These are phyloP conservation scores for Radopholus similis DNA, from an alignment of 1,140 invertebrate genomes.

Conservation along the genomic window DNA sequence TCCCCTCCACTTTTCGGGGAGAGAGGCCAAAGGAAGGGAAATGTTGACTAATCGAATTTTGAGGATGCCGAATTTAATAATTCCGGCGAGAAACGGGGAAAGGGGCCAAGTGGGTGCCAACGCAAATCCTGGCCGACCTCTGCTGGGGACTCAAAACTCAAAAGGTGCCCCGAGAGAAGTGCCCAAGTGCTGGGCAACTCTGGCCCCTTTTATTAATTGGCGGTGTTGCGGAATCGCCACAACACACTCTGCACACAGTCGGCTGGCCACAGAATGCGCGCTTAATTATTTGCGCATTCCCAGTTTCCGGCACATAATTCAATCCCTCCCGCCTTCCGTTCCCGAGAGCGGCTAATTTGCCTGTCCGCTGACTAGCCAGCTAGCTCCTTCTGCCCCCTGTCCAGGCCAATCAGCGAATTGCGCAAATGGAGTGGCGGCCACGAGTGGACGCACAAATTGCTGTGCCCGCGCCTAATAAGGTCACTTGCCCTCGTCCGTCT, in stretches of 20 bases:
- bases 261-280: too few species aligned
- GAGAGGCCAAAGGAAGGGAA: neutral
- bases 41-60: neutral
- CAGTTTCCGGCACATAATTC: neutral
- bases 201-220: neutral
- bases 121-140: neutral
- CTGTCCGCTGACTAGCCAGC: neutral
- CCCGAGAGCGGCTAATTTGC: neutral
- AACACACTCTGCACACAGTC: too few species aligned
- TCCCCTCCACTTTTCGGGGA: too few species aligned
- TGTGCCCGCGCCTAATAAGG: neutral
- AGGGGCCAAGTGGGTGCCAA: neutral
- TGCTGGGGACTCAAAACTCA: neutral
- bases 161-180: neutral
- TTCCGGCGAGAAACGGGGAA: neutral
- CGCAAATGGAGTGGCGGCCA: slow-evolving; percentile 1
- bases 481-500: neutral
- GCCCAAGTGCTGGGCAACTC: neutral
- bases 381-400: neutral
- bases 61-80: too few species aligned
- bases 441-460: neutral
- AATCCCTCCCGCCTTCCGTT: neutral
- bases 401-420: slow-evolving; percentile 3
- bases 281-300: too few species aligned
- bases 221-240: neutral